Base-by-base conservation (phyloP, 30 jellyfish, hydroid and myxozoan genomes). In the Pseudorhiza aurosa region DNA sequence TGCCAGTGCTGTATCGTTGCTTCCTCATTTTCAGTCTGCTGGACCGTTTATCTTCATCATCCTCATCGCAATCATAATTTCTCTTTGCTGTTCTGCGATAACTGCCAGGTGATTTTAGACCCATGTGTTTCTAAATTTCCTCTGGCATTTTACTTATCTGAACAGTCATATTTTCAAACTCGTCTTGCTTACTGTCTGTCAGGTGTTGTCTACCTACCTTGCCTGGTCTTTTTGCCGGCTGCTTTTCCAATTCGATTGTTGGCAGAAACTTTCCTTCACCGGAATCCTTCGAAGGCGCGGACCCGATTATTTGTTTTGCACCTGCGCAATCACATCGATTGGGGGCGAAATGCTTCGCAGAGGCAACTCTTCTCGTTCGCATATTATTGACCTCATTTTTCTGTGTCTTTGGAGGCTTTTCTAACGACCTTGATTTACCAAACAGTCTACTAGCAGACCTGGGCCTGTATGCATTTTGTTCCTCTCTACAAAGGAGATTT, bases 1-100 rank as follows among this genome's bases (percentile, higher is more conserved):
- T 43, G 2, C 47, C 82, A 7, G 69, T 68, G 62, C 67, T 68
- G 68, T 68, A 21, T 43, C 62, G 12, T 29, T 46, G 82, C 27
- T 19, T 28, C 56, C 33, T 35, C 33, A 64, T 15, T 12, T 64
- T 27, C 58, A 33, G 2, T 33, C 21, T 64, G 21, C 21, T 35
- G 57, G 21, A 7, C 12, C 10, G 50, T 1, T 1, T 19, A 10
- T 21, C 4, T 21, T 22, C 5, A 21, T 21, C 3, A 8, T 4
- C 67, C 5, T 19, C 14, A 2, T n/a, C 24, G 4, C 35, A 4
- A 21, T 21, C 3, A 6, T 21, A 33, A 53, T n/a, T 1, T 2
- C 24, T 22, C 35, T 15, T 21, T 21, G 37, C 36, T 8, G 14
- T 53, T 12, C 9, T n/a, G n/a, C n/a, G n/a, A n/a, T n/a, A n/a